These are phyloP conservation scores for Onychostruthus taczanowskii DNA, from an alignment of 2,113 vertebrate genomes.

Conservation along the genomic window DNA sequence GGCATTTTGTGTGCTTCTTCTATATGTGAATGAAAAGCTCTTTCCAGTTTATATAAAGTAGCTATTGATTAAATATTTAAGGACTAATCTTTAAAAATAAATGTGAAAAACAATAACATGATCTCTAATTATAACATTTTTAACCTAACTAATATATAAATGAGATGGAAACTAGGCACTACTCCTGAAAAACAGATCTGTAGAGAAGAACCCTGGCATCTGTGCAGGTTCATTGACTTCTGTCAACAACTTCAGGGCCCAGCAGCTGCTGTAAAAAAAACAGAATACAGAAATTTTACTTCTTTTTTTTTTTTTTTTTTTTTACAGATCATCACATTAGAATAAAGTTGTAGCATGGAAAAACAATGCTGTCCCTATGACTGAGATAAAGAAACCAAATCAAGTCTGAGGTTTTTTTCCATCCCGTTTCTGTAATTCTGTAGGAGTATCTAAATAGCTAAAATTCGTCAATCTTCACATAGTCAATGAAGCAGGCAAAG, in stretches of 20 bases:
- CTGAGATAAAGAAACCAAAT: background rate
- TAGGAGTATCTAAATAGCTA: background rate
- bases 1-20: background rate
- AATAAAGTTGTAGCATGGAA: background rate
- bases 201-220: background rate
- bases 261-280: background rate
- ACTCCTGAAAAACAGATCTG: background rate
- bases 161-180: background rate
- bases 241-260: background rate
- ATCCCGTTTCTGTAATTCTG: background rate
- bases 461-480: background rate
- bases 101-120: background rate
- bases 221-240: background rate
- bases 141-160: background rate
- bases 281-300: background rate
- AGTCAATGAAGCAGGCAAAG: background rate
- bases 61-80: conserved; percentile 5
- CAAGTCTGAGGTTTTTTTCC: background rate
- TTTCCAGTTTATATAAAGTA: background rate
- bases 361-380: background rate
- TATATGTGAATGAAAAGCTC: background rate
- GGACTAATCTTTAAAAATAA: background rate
- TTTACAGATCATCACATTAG: background rate
- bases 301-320: background rate
- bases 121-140: background rate